phyloP scores from a whole-genome alignment of 2,113 vertebrate genomes.

The Tupaia chinensis region DNA sequence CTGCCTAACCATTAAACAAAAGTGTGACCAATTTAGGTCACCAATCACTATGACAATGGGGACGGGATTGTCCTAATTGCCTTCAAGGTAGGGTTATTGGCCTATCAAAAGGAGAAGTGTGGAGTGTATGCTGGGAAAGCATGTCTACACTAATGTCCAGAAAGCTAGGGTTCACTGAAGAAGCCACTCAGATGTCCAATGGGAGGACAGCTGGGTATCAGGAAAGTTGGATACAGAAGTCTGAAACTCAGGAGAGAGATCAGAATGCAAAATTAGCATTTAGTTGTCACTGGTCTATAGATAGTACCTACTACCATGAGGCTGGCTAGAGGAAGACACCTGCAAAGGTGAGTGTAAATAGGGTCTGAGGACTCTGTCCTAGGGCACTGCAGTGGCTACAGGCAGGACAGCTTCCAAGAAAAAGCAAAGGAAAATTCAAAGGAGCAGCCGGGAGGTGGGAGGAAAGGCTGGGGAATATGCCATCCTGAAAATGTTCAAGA shows the following conservation, averaged over 20 bases:
- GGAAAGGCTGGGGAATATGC: neutral
- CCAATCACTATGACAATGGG: neutral
- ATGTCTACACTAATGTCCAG: neutral
- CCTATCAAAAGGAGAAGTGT: neutral
- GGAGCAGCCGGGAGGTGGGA: no score
- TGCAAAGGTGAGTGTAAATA: neutral
- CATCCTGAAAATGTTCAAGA: neutral
- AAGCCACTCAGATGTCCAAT: neutral
- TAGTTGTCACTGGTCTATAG: neutral
- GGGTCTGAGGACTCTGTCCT: neutral
- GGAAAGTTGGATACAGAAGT: neutral
- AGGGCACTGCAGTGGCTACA: neutral
- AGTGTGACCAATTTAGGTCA: neutral
- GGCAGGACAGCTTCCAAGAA: neutral
- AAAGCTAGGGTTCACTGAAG: neutral
- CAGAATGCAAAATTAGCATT: neutral
- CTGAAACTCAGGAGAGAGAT: neutral
- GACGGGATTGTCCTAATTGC: no score
- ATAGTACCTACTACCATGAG: neutral
- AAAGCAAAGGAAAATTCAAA: neutral
- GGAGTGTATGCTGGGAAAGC: neutral
- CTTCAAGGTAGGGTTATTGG: neutral
- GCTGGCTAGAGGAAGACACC: neutral
- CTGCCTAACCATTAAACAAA: neutral
- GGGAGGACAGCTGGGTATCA: neutral